These are phyloP conservation scores for Turritopsis rubra DNA, from an alignment of 30 jellyfish, hydroid and myxozoan species.

Conservation along the genomic window DNA sequence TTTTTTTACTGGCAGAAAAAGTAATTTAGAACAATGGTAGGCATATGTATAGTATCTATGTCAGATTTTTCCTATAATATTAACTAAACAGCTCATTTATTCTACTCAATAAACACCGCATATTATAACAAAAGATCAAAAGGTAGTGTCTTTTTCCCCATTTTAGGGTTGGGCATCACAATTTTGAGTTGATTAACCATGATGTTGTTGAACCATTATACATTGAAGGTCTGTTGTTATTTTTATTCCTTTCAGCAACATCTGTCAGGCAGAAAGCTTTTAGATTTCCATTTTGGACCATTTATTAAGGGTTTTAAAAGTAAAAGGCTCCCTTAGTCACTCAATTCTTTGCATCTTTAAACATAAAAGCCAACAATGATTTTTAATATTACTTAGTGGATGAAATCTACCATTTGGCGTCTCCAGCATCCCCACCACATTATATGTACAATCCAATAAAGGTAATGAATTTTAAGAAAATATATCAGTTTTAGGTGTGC, in stretches of 20 bases:
- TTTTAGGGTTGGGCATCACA: slow-evolving; percentile 92
- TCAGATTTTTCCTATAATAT: too few relatives aligned
- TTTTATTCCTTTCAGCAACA: neutral
- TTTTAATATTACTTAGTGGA: slow-evolving; percentile 48
- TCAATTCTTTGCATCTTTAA: neutral
- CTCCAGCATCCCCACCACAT: slow-evolving; percentile 99
- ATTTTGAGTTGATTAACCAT: slow-evolving; percentile 88
- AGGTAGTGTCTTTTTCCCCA: neutral
- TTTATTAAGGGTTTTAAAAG: too few relatives aligned
- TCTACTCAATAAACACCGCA: too few relatives aligned
- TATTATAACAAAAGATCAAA: neutral
- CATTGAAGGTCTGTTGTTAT: slow-evolving; percentile 62
- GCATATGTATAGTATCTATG: too few relatives aligned
- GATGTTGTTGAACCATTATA: slow-evolving; percentile 97
- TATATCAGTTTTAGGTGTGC: too few relatives aligned
- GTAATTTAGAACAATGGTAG: slow-evolving; percentile 92
- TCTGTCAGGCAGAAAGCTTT: neutral
- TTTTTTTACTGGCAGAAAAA: slow-evolving; percentile 93
- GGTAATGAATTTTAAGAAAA: slow-evolving; percentile 37
- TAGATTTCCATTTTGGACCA: too few relatives aligned
- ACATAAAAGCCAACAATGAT: neutral
- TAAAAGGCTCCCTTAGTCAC: too few relatives aligned
- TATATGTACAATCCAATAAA: slow-evolving; percentile 94
- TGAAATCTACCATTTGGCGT: slow-evolving; percentile 90
- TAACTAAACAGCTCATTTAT: neutral